Conservation (phyloP, 2,113 vertebrate species). For the Carollia perspicillata region DNA sequence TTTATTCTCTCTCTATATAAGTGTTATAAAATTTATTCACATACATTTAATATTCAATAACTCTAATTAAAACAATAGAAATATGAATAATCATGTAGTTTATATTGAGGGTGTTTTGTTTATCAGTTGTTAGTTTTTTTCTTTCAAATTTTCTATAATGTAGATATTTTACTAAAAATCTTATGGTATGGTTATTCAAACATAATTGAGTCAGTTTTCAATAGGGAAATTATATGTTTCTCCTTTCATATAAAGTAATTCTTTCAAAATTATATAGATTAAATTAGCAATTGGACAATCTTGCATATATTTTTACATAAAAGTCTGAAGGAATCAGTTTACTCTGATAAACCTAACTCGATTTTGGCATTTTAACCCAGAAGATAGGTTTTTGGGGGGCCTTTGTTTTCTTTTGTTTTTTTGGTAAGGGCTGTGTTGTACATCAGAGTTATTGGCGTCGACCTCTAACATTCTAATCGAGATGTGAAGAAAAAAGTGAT, state of each 20-base stretch:
- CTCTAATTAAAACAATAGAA: background rate
- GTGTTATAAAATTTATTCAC: background rate
- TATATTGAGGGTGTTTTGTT: background rate
- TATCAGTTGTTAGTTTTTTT: background rate
- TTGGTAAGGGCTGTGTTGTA: background rate
- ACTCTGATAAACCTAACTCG: background rate
- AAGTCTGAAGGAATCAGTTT: background rate
- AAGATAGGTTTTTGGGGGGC: background rate
- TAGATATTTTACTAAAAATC: background rate
- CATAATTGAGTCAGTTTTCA: background rate
- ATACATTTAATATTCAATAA: background rate
- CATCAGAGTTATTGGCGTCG: background rate
- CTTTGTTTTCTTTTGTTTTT: background rate
- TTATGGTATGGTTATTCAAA: background rate
- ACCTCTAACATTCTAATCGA: conserved; percentile 1
- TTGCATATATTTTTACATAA: background rate
- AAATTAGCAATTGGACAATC: background rate
- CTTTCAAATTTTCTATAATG: background rate
- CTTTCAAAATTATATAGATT: background rate
- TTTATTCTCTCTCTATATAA: background rate
- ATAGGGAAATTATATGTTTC: background rate
- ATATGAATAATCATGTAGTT: background rate
- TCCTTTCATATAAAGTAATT: background rate
- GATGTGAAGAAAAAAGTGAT: background rate
- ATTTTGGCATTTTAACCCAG: background rate